These are phyloP conservation scores for Crotalus adamanteus DNA, from an alignment of 2,797 vertebrate genomes.

Conservation along the genomic window DNA sequence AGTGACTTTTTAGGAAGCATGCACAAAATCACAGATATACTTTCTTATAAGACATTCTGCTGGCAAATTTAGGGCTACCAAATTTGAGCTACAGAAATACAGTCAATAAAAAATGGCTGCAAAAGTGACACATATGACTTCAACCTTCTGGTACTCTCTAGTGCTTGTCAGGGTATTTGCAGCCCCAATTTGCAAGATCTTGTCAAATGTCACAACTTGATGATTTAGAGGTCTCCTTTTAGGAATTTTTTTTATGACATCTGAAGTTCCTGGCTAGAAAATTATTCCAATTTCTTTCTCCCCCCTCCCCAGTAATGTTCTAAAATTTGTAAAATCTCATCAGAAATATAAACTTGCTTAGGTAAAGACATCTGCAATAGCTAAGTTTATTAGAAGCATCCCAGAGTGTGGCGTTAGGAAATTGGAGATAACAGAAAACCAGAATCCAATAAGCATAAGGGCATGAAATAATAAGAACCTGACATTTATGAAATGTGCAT, in stretches of 20 bases:
- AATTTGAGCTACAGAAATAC: background rate
- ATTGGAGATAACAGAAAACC: background rate
- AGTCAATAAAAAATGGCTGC: background rate
- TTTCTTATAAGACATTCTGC: background rate
- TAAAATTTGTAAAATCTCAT: background rate
- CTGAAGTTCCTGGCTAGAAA: background rate
- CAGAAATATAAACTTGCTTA: constrained; percentile 20
- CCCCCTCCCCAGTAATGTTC: background rate
- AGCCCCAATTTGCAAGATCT: background rate
- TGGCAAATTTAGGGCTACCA: background rate
- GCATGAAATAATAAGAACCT: background rate
- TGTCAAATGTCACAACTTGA: background rate
- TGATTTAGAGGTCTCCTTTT: background rate
- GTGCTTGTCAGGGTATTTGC: background rate
- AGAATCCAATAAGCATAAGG: background rate
- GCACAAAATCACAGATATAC: background rate
- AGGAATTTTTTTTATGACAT: background rate
- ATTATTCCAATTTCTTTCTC: background rate
- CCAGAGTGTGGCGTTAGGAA: background rate
- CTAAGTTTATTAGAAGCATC: background rate
- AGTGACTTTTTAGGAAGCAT: background rate
- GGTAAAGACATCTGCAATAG: background rate
- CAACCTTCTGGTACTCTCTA: background rate
- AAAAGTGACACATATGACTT: background rate
- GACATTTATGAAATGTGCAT: background rate